A percentile compares a stretch with the other conserved stretches of the same genome.
Evolutionary conservation across 2,113 vertebrate species (phyloP).

Genomic region (Maccullochella peelii): DNA sequence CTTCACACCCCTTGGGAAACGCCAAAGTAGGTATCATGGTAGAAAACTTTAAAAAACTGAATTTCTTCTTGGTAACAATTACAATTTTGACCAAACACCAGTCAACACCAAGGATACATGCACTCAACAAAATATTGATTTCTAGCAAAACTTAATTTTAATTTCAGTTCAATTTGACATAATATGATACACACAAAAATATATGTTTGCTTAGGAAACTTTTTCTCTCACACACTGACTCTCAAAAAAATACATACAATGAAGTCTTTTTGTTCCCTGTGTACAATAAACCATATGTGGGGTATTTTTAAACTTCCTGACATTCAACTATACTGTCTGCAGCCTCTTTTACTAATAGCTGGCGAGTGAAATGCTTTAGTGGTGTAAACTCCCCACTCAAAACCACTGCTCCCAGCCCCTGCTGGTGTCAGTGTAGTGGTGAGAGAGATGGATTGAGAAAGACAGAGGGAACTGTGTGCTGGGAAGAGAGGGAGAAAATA

Average conservation of each 20-base stretch:
- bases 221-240: neutral
- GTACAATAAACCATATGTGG: slow-evolving; percentile 45
- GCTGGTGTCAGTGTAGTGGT: slow-evolving; percentile 30
- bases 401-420: slow-evolving; percentile 21
- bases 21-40: neutral
- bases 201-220: neutral
- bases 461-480: slow-evolving; percentile 48
- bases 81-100: neutral
- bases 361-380: slow-evolving; percentile 29
- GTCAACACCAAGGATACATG: neutral
- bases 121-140: neutral
- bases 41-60: neutral
- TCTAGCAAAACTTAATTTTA: neutral
- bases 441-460: slow-evolving; percentile 64
- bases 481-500: slow-evolving; percentile 55
- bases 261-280: neutral
- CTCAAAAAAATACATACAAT: neutral
- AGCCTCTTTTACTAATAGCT: slow-evolving; percentile 52
- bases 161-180: neutral
- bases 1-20: neutral
- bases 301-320: slow-evolving; percentile 47
- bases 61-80: neutral
- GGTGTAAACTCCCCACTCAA: neutral
- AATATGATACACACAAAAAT: neutral
- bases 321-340: slow-evolving; percentile 14